Percentiles rank a stretch among this genome's conserved stretches.
Conservation (phyloP, 2,113 vertebrate species). For the Sturnira hondurensis region DNA sequence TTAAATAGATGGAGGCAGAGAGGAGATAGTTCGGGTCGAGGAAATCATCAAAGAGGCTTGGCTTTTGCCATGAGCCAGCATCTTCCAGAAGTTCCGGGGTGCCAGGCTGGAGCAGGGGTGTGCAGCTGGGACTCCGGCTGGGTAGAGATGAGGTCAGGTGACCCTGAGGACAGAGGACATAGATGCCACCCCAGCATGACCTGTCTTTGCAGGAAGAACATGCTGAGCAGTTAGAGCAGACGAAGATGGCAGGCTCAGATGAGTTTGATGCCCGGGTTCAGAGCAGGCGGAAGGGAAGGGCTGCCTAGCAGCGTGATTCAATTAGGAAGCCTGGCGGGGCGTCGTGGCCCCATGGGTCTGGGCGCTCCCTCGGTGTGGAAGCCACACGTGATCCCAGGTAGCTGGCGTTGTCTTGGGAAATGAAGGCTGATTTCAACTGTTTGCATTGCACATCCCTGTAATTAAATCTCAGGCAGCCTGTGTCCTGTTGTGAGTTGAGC, state of each 20-base stretch:
- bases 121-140: rapidly evolving
- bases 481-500: neutral
- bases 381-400: neutral
- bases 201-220: neutral
- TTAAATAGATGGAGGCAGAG: neutral
- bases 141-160: rapidly evolving
- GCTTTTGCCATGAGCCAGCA: neutral
- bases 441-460: neutral
- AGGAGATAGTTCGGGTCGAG: neutral
- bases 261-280: rapidly evolving
- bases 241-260: rapidly evolving
- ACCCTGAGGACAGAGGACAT: neutral
- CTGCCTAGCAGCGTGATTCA: rapidly evolving
- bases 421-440: neutral
- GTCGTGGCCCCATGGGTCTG: rapidly evolving
- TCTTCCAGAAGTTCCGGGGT: neutral
- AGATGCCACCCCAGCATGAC: rapidly evolving
- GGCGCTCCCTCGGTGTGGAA: neutral
- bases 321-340: neutral
- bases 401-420: neutral
- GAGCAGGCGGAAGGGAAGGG: neutral
- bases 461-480: neutral
- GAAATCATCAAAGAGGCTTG: neutral
- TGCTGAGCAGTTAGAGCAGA: rapidly evolving
- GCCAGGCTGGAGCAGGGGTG: no score